These are phyloP conservation scores for Drosophila parthenogenetica DNA, from an alignment of 2,888 invertebrate genomes.

Conservation along the genomic window DNA sequence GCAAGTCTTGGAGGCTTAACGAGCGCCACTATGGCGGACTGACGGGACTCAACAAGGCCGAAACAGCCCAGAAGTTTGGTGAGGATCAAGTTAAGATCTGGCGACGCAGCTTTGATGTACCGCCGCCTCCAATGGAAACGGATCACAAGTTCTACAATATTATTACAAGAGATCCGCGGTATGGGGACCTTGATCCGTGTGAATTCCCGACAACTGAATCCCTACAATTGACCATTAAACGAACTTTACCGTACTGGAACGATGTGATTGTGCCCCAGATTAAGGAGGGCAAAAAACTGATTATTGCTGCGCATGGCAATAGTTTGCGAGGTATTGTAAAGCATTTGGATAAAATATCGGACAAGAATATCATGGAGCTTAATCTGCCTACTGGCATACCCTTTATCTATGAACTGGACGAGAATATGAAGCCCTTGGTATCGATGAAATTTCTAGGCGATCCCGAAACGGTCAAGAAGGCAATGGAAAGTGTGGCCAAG, in stretches of 20 bases:
- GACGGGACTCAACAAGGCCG: constrained; percentile 94
- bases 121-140: constrained; percentile 93
- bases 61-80: constrained; percentile 94
- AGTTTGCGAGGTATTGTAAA: constrained; percentile 95
- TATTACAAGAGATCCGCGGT: constrained; percentile 91
- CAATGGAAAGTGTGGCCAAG: constrained; percentile 92
- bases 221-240: constrained; percentile 91
- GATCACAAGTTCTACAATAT: constrained; percentile 91
- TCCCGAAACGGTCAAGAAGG: constrained; percentile 91
- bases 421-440: constrained; percentile 89
- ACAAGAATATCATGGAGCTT: constrained; percentile 90
- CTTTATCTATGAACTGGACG: constrained; percentile 91
- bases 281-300: constrained; percentile 91
- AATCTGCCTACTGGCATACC: constrained; percentile 93
- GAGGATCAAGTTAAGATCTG: constrained; percentile 93
- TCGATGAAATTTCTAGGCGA: constrained; percentile 92
- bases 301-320: constrained; percentile 95
- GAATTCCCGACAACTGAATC: constrained; percentile 95
- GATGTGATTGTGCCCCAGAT: constrained; percentile 90
- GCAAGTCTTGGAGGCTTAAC: constrained; percentile 93
- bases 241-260: constrained; percentile 96
- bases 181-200: constrained; percentile 89
- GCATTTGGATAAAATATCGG: constrained; percentile 92
- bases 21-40: constrained; percentile 95
- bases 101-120: constrained; percentile 93